Evolutionary conservation across 2,888 invertebrate genomes (phyloP).

Genomic region (Poecilus cupreus): DNA sequence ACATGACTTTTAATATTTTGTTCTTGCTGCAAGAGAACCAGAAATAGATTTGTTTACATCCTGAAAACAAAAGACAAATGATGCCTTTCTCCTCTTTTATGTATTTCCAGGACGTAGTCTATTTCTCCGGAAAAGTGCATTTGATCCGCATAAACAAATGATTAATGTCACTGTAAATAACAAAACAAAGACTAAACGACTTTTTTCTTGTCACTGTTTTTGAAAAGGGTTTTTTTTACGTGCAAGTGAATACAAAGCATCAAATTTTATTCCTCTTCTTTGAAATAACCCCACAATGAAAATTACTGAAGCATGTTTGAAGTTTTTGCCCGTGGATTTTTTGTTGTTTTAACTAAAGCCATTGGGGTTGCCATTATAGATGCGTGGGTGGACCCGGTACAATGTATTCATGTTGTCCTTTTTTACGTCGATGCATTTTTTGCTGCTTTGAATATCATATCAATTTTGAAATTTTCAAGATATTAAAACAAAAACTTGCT

Average conservation of each 20-base stretch:
- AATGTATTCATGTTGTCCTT: slow-evolving; percentile 30
- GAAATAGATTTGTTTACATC: too few species aligned
- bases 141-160: slow-evolving; percentile 15
- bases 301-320: slow-evolving; percentile 49
- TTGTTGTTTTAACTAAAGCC: slow-evolving; percentile 45
- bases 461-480: slow-evolving; percentile 28
- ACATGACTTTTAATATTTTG: too few species aligned
- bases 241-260: slow-evolving; percentile 35
- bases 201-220: slow-evolving; percentile 3
- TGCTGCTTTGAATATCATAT: slow-evolving; percentile 37
- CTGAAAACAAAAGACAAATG: slow-evolving; percentile 23
- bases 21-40: too few species aligned
- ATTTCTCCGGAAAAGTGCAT: slow-evolving; percentile 29
- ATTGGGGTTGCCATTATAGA: slow-evolving; percentile 40
- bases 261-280: slow-evolving; percentile 42
- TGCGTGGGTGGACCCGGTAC: slow-evolving; percentile 18
- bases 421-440: slow-evolving; percentile 33
- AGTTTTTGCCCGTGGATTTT: slow-evolving; percentile 38
- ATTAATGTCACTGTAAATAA: slow-evolving; percentile 39
- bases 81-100: not conserved
- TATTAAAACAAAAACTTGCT: slow-evolving; percentile 21
- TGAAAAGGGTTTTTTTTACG: not conserved
- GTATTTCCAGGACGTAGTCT: not conserved
- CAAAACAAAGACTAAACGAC: not conserved
- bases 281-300: slow-evolving; percentile 37